phyloP scores from a whole-genome alignment of 1,140 invertebrate genomes.

The Drosophila cardini region DNA sequence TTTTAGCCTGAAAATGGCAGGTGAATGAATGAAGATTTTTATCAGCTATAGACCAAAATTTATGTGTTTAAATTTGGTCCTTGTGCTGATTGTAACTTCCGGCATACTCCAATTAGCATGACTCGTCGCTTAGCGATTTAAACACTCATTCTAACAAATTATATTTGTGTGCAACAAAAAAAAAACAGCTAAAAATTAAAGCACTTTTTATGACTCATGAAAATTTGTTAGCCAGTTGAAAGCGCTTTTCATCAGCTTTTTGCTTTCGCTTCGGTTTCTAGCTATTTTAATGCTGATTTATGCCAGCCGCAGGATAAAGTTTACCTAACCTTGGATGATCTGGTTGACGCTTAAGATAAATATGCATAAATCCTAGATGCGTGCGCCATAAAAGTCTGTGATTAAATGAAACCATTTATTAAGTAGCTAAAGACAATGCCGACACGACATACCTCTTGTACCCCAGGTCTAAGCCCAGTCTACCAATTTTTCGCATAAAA shows the following conservation, averaged over 20 bases:
- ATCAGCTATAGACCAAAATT: neutral
- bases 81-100: neutral
- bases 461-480: neutral
- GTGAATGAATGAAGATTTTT: conserved; percentile 6
- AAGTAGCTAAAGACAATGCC: conserved; percentile 75
- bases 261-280: neutral
- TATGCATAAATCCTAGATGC: conserved; percentile 66
- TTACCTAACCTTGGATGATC: conserved; percentile 63
- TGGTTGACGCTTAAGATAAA: conserved; percentile 58
- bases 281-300: conserved; percentile 72
- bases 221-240: conserved; percentile 3
- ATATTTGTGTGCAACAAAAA: neutral
- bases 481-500: conserved; percentile 46
- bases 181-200: conserved; percentile 35
- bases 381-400: conserved; percentile 71
- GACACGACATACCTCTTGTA: conserved; percentile 50
- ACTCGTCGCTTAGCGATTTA: conserved; percentile 12
- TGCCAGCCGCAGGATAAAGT: conserved; percentile 75
- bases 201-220: conserved; percentile 32
- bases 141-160: conserved; percentile 23
- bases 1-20: conserved; percentile 10
- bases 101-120: conserved; percentile 32
- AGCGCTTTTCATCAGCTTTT: conserved; percentile 64
- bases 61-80: neutral
- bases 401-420: conserved; percentile 82